These are phyloP conservation scores for Geotrupes spiniger DNA, from an alignment of 2,888 invertebrate genomes.

Conservation along the genomic window DNA sequence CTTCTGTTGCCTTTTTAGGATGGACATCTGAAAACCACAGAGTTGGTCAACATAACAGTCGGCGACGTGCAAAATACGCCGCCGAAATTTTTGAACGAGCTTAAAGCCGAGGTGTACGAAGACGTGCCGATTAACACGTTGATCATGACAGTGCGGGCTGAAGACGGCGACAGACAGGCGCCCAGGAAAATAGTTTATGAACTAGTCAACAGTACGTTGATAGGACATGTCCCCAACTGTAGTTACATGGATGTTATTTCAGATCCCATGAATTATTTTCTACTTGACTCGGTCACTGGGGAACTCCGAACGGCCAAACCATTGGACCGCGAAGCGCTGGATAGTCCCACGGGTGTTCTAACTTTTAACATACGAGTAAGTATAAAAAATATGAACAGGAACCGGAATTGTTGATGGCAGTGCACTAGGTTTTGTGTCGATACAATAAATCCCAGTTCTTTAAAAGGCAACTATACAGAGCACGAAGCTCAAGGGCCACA, in stretches of 20 bases:
- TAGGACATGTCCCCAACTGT: neutral
- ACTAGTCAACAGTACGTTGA: constrained; percentile 70
- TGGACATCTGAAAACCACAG: constrained; percentile 69
- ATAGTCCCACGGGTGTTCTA: constrained; percentile 75
- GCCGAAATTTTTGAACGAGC: constrained; percentile 77
- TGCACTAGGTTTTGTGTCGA: too few relatives aligned
- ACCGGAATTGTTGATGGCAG: neutral
- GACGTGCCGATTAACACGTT: constrained; percentile 81
- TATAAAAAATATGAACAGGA: neutral
- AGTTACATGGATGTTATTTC: constrained; percentile 15
- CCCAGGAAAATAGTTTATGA: constrained; percentile 77
- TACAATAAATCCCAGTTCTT: too few relatives aligned
- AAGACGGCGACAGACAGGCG: constrained; percentile 81
- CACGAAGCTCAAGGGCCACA: too few relatives aligned
- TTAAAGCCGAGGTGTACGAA: constrained; percentile 76
- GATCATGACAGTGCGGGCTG: constrained; percentile 74
- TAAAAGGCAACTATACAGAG: too few relatives aligned
- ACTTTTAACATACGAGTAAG: constrained; percentile 70
- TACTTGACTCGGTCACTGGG: constrained; percentile 74
- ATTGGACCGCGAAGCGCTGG: constrained; percentile 79
- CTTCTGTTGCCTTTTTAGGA: too few relatives aligned
- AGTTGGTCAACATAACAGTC: constrained; percentile 74
- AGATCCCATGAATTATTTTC: constrained; percentile 88
- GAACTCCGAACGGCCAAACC: constrained; percentile 80
- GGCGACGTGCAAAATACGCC: constrained; percentile 85